These are phyloP conservation scores for Chrysomela aeneicollis DNA, from an alignment of 2,888 invertebrate genomes.

Conservation along the genomic window DNA sequence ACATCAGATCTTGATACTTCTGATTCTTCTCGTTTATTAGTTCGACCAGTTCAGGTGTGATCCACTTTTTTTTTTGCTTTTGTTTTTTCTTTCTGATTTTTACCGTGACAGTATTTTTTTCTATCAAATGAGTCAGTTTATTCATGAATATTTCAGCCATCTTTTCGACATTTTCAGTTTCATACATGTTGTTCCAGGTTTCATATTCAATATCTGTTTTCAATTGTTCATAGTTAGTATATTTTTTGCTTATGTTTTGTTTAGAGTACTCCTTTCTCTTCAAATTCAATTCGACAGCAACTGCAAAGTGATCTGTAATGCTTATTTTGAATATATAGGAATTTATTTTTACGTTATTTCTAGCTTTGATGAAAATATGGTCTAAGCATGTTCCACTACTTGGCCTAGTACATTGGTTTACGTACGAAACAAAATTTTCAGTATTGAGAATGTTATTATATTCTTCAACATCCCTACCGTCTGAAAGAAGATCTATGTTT, in stretches of 20 bases:
- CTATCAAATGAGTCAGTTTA: constrained; percentile 1
- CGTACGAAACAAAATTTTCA: constrained; percentile 8
- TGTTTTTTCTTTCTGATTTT: constrained; percentile 12
- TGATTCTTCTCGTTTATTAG: constrained; percentile 6
- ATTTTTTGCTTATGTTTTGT: neutral
- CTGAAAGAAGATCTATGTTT: neutral
- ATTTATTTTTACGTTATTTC: neutral
- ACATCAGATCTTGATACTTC: constrained; percentile 7
- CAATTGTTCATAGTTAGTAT: neutral
- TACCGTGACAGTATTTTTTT: constrained; percentile 6
- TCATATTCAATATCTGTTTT: constrained; percentile 11
- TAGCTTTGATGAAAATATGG: constrained; percentile 8
- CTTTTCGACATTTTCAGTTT: neutral
- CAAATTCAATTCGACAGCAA: constrained; percentile 9
- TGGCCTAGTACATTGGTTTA: constrained; percentile 8
- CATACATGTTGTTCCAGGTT: neutral
- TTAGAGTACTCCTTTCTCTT: constrained; percentile 1
- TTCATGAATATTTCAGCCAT: constrained; percentile 7
- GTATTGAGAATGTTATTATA: constrained; percentile 11
- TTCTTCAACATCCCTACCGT: constrained; percentile 4
- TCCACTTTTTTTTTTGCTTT: neutral
- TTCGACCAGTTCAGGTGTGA: constrained; percentile 7
- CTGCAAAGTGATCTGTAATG: constrained; percentile 7
- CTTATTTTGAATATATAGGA: constrained; percentile 11
- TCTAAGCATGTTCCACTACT: constrained; percentile 11